A percentile compares a stretch with the other conserved stretches of the same genome.
Evolutionary conservation across 2,888 invertebrate species (phyloP).

Genomic region (Dusona sp.): DNA sequence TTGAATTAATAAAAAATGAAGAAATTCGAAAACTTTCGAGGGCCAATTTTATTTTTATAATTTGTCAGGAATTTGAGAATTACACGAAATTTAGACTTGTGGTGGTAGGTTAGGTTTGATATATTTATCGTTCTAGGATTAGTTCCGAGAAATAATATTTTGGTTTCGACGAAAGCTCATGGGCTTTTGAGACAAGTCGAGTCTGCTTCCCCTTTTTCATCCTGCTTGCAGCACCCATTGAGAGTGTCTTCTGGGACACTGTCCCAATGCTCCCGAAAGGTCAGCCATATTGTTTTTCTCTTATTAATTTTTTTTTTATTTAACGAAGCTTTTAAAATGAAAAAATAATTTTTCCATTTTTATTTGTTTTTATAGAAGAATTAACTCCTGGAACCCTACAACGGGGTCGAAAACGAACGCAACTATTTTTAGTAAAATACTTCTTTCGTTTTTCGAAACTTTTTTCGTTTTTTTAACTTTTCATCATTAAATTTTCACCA

Average conservation of each 20-base stretch:
- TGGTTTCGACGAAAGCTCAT: slow-evolving; percentile 21
- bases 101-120: neutral
- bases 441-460: too few relatives aligned
- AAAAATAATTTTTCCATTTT: neutral
- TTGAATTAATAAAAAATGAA: neutral
- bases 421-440: too few relatives aligned
- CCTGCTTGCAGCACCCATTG: slow-evolving; percentile 14
- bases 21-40: neutral
- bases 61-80: neutral
- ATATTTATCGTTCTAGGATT: slow-evolving; percentile 45
- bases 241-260: slow-evolving; percentile 22
- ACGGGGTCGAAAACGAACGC: too few relatives aligned
- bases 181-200: slow-evolving; percentile 28
- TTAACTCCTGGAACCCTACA: too few relatives aligned
- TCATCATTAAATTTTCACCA: too few relatives aligned
- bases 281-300: slow-evolving; percentile 24
- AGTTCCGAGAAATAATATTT: slow-evolving; percentile 37
- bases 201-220: slow-evolving; percentile 11
- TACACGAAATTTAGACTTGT: neutral
- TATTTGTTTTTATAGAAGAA: neutral
- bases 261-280: slow-evolving; percentile 46
- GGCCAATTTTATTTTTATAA: neutral
- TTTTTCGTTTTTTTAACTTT: too few relatives aligned
- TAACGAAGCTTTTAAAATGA: neutral
- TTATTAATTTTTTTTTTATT: slow-evolving; percentile 4